These are phyloP conservation scores for Venusia cambrica DNA, from an alignment of 2,888 invertebrate genomes.

Conservation along the genomic window DNA sequence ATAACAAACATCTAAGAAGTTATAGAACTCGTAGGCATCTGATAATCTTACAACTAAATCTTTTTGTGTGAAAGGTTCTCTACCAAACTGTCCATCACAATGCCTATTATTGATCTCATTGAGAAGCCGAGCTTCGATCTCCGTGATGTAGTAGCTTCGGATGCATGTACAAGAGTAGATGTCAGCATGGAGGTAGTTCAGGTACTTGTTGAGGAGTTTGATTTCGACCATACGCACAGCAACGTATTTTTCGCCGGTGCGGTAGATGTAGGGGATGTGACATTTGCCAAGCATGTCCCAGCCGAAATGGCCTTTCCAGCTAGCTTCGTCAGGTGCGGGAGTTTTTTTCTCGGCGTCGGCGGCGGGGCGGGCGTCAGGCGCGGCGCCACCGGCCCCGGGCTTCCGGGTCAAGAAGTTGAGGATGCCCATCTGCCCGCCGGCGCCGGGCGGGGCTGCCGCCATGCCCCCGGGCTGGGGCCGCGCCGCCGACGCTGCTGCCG, in stretches of 20 bases:
- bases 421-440: slow-evolving; percentile 80
- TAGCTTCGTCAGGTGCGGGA: slow-evolving; percentile 85
- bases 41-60: slow-evolving; percentile 93
- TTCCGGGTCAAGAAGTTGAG: slow-evolving; percentile 82
- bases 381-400: slow-evolving; percentile 46
- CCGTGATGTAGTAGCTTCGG: slow-evolving; percentile 95
- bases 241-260: slow-evolving; percentile 92
- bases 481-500: slow-evolving; percentile 73
- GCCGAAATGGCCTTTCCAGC: slow-evolving; percentile 91
- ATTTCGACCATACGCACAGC: slow-evolving; percentile 97
- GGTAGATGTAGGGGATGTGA: slow-evolving; percentile 93
- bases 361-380: slow-evolving; percentile 52
- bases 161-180: slow-evolving; percentile 95
- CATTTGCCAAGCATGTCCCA: slow-evolving; percentile 94
- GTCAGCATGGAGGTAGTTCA: slow-evolving; percentile 93
- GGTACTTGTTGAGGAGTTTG: slow-evolving; percentile 93
- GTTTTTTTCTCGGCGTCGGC: slow-evolving; percentile 65
- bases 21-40: slow-evolving; percentile 95
- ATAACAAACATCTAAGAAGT: slow-evolving; percentile 94
- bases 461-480: slow-evolving; percentile 68
- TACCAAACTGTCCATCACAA: slow-evolving; percentile 94
- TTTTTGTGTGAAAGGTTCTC: slow-evolving; percentile 91
- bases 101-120: slow-evolving; percentile 96
- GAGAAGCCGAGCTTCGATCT: slow-evolving; percentile 92
- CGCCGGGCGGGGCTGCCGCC: slow-evolving; percentile 53